Evolutionary conservation across 2,113 vertebrate genomes (phyloP).

Genomic region (Gobio gobio): DNA sequence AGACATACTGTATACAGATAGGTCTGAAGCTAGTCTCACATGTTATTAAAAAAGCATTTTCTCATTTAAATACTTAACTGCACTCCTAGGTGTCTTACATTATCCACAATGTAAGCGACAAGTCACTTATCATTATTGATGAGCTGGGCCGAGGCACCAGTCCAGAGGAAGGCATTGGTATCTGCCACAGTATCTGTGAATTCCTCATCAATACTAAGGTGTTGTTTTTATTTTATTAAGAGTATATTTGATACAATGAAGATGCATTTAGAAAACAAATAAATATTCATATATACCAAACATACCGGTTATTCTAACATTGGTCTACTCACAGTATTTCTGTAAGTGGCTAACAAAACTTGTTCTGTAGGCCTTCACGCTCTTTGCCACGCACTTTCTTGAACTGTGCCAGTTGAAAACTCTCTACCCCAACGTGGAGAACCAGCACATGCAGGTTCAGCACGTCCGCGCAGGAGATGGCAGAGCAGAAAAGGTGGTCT

Average conservation of each 20-base stretch:
- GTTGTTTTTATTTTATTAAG: slow-evolving; percentile 43
- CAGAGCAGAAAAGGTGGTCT: slow-evolving; percentile 82
- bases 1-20: background rate
- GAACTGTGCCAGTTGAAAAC: slow-evolving; percentile 89
- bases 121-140: slow-evolving; percentile 93
- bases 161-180: slow-evolving; percentile 92
- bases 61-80: slow-evolving; percentile 1
- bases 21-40: no score
- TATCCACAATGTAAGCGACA: slow-evolving; percentile 90
- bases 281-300: background rate
- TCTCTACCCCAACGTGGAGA: slow-evolving; percentile 93
- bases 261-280: background rate
- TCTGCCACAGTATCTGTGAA: slow-evolving; percentile 93
- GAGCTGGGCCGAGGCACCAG: slow-evolving; percentile 95
- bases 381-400: slow-evolving; percentile 95
- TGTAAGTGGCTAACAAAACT: background rate
- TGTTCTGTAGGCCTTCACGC: slow-evolving; percentile 86
- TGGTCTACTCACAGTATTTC: background rate
- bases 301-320: background rate
- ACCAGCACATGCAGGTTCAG: slow-evolving; percentile 93
- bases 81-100: slow-evolving; percentile 88
- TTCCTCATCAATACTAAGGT: slow-evolving; percentile 92
- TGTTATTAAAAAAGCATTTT: background rate
- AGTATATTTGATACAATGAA: background rate
- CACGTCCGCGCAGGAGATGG: slow-evolving; percentile 78